Evolutionary conservation across 2,888 invertebrate species (phyloP).

Genomic region (Diadromus collaris): DNA sequence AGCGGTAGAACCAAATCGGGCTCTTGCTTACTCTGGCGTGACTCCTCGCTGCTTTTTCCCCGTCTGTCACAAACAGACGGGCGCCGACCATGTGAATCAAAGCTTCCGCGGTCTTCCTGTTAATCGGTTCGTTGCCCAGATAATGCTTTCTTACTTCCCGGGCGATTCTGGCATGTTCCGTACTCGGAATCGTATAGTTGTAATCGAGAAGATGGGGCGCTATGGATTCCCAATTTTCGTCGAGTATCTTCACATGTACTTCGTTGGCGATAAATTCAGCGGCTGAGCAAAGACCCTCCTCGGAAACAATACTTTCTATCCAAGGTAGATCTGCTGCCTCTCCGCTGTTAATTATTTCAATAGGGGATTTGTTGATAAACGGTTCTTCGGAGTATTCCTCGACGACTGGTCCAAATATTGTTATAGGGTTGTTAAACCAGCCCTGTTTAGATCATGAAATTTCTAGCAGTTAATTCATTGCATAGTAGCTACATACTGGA

Average conservation of each 20-base stretch:
- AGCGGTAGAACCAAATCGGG: slow-evolving; percentile 84
- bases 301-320: slow-evolving; percentile 83
- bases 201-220: slow-evolving; percentile 83
- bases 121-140: slow-evolving; percentile 80
- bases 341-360: slow-evolving; percentile 82
- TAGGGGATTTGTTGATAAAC: slow-evolving; percentile 85
- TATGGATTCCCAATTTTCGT: slow-evolving; percentile 82
- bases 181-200: slow-evolving; percentile 81
- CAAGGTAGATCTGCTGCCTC: slow-evolving; percentile 84
- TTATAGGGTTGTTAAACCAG: slow-evolving; percentile 84
- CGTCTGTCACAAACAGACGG: slow-evolving; percentile 82
- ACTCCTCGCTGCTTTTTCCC: slow-evolving; percentile 82
- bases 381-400: slow-evolving; percentile 82
- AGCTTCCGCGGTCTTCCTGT: slow-evolving; percentile 75
- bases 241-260: slow-evolving; percentile 80
- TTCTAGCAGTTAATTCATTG: background rate
- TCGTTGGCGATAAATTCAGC: slow-evolving; percentile 79
- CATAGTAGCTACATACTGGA: no score
- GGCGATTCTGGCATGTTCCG: slow-evolving; percentile 79
- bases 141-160: slow-evolving; percentile 81
- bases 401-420: slow-evolving; percentile 86
- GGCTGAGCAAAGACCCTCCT: slow-evolving; percentile 87
- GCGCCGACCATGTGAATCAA: slow-evolving; percentile 82
- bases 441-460: slow-evolving; percentile 76
- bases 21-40: slow-evolving; percentile 81